Base-by-base conservation (phyloP, 2,797 vertebrate genomes). In the Peromyscus aztecus region DNA sequence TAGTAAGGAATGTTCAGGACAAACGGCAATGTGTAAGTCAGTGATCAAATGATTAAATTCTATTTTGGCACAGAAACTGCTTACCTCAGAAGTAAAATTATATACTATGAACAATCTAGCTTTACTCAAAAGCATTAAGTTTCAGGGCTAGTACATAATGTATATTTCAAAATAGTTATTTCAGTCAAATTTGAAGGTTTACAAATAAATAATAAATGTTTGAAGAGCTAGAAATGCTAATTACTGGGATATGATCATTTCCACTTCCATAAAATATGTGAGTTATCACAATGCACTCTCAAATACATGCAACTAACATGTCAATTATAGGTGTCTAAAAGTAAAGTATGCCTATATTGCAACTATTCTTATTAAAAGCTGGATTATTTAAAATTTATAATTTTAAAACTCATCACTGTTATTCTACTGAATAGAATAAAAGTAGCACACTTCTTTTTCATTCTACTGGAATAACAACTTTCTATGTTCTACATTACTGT, bases 381-480 rank as follows among this genome's bases (percentile, higher is more conserved):
- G 49, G 1, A 93, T 65, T 92, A 91, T 16, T 34, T 92, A 0
- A 89, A 84, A 24, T 71, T n/a, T 81, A 24, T 91, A 29, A 21
- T 40, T 80, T 67, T 73, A 59, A 86, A 81, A 83, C 2, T 2
- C 67, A 9, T 55, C 52, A 4, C 52, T 55, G 52, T 55, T 55
- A 4, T 55, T 55, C 52, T 55, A 55, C 52, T 55, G 52, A 55
- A 16, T 16, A 55, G 52, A 55, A 55, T 16, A 55, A 55, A 55
- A 55, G 52, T 55, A 2, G 21, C 83, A 0, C 87, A 93, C 91
- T 14, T 93, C 9, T 59, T 94, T 95, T 97, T 96, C 37, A 84
- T 16, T 37, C 92, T 59, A 46, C 34, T 14, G 4, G 89, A 95
- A 95, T 96, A 34, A 96, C 55, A 94, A 46, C 88, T 90, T 97